A percentile compares a stretch with the other conserved stretches of the same genome.
Evolutionary conservation across 2,888 invertebrate genomes (phyloP).

Genomic region (Sesia bembeciformis): DNA sequence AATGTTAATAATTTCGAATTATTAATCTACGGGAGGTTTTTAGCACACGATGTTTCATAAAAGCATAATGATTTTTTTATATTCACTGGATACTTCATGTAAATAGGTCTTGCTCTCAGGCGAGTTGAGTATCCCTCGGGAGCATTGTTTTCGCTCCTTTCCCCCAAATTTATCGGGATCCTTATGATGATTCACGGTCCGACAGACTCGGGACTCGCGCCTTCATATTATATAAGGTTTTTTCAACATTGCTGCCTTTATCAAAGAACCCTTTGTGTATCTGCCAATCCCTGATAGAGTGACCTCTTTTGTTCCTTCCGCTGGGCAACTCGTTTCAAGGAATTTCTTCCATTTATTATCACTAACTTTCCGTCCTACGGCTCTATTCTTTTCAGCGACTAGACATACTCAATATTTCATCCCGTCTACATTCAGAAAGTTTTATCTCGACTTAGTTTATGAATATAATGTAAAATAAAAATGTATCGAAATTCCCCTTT

Average conservation of each 20-base stretch:
- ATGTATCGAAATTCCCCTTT: too few relatives aligned
- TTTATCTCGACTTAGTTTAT: too few relatives aligned
- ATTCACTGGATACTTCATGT: background rate
- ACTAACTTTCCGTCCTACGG: too few relatives aligned
- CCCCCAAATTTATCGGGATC: constrained; percentile 6
- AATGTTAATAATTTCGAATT: too few relatives aligned
- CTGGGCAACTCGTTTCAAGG: background rate
- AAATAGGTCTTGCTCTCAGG: background rate
- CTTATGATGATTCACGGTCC: constrained; percentile 7
- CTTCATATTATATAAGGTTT: constrained; percentile 4
- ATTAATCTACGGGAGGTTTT: too few relatives aligned
- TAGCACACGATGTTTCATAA: background rate
- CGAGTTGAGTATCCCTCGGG: background rate
- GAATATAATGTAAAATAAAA: too few relatives aligned
- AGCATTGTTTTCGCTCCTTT: constrained; percentile 6
- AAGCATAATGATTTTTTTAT: background rate
- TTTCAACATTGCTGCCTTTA: constrained; percentile 1
- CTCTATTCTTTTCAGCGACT: too few relatives aligned
- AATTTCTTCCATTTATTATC: background rate
- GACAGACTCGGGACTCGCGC: constrained; percentile 1
- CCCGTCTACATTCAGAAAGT: too few relatives aligned
- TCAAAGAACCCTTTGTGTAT: constrained; percentile 1
- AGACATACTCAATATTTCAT: too few relatives aligned
- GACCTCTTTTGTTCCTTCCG: background rate
- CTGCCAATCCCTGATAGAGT: background rate